Conservation (phyloP, 2,797 vertebrate genomes). For the Coccyzus lansbergi region DNA sequence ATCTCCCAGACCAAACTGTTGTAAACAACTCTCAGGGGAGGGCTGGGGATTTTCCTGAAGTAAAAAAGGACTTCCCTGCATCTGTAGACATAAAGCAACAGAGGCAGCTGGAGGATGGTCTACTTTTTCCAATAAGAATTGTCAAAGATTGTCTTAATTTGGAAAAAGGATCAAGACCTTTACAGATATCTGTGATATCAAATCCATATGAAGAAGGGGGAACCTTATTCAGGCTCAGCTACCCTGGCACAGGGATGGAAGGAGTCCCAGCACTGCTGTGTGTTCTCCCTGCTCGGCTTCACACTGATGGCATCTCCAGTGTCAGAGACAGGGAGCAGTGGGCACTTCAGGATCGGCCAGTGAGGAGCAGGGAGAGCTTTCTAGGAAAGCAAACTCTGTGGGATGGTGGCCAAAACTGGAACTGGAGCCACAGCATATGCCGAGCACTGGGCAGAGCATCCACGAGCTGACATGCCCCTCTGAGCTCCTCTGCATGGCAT, state of each 20-base stretch:
- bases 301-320: neutral
- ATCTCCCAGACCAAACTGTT: no score
- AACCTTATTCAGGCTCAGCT: neutral
- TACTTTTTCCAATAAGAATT: no score
- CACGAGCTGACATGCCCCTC: rapidly evolving
- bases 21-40: no score
- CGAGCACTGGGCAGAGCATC: neutral
- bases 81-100: no score
- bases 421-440: rapidly evolving
- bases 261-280: neutral
- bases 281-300: rapidly evolving
- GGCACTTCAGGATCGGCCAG: rapidly evolving
- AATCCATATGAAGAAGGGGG: no score
- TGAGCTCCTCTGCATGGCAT: neutral
- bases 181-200: no score
- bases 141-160: no score
- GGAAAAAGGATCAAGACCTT: no score
- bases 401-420: neutral
- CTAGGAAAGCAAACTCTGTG: neutral
- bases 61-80: no score
- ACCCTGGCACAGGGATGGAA: rapidly evolving
- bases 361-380: neutral
- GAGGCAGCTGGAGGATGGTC: no score
- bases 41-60: no score
- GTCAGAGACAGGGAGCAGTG: rapidly evolving